Evolutionary conservation across 2,888 invertebrate genomes (phyloP).

Genomic region (Phymatocera aterrima): DNA sequence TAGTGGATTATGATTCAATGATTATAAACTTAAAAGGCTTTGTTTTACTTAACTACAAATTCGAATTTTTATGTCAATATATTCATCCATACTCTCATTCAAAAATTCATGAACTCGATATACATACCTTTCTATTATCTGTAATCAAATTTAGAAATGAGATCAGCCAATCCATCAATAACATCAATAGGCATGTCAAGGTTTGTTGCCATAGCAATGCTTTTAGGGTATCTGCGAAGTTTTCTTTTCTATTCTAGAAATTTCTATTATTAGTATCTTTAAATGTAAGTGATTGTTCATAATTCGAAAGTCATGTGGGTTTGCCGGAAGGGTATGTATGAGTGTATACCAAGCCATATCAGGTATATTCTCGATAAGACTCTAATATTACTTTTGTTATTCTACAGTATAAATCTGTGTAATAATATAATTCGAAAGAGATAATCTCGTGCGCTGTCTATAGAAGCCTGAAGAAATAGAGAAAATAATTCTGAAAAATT

Average conservation of each 20-base stretch:
- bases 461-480: background rate
- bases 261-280: background rate
- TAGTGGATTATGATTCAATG: too few relatives aligned
- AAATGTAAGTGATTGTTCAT: conserved; percentile 34
- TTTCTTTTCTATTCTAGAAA: conserved; percentile 35
- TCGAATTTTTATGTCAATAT: background rate
- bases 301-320: conserved; percentile 54
- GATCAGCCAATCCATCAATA: conserved; percentile 55
- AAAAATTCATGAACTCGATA: background rate
- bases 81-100: background rate
- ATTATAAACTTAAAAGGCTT: too few relatives aligned
- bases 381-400: too few relatives aligned
- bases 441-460: too few relatives aligned
- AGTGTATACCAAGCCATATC: background rate
- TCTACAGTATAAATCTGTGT: too few relatives aligned
- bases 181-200: conserved; percentile 53
- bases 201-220: conserved; percentile 62
- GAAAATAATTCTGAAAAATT: background rate
- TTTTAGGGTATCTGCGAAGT: conserved; percentile 21
- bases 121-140: background rate
- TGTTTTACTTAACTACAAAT: background rate
- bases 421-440: too few relatives aligned
- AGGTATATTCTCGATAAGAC: background rate
- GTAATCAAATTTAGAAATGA: background rate
- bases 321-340: conserved; percentile 58